Percentiles rank a stretch among this genome's conserved stretches.
phyloP scores from a whole-genome alignment of 2,888 invertebrate species.

The Tipula vernalis region DNA sequence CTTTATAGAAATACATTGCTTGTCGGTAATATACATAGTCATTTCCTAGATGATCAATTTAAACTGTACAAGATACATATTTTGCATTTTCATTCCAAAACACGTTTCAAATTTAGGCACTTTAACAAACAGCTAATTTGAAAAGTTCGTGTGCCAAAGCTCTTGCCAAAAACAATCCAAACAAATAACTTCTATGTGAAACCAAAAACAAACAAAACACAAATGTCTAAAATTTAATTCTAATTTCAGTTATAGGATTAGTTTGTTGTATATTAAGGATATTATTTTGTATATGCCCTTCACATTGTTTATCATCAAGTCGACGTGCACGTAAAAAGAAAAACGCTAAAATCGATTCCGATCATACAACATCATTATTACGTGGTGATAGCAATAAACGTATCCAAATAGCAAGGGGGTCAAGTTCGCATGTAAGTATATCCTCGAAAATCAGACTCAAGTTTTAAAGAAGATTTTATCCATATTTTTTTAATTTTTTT shows the following conservation, averaged over 20 bases:
- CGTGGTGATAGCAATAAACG: constrained; percentile 32
- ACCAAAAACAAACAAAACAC: too few species aligned
- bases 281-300: constrained; percentile 71
- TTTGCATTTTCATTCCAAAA: neutral
- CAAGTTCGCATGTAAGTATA: constrained; percentile 27
- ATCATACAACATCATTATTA: constrained; percentile 35
- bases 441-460: neutral
- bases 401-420: constrained; percentile 32
- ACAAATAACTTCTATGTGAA: neutral
- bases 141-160: neutral
- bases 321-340: constrained; percentile 48
- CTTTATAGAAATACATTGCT: too few species aligned
- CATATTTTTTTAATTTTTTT: neutral
- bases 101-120: neutral
- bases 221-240: neutral
- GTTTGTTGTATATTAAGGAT: constrained; percentile 73
- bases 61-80: too few species aligned
- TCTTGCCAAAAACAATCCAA: neutral
- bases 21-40: too few species aligned
- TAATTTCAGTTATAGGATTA: constrained; percentile 50
- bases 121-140: neutral
- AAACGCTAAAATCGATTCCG: constrained; percentile 34
- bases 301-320: constrained; percentile 55
- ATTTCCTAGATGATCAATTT: too few species aligned
- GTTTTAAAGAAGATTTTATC: neutral